Base-by-base conservation (phyloP, 2,797 vertebrate species). In the Toxotes lorentzi region DNA sequence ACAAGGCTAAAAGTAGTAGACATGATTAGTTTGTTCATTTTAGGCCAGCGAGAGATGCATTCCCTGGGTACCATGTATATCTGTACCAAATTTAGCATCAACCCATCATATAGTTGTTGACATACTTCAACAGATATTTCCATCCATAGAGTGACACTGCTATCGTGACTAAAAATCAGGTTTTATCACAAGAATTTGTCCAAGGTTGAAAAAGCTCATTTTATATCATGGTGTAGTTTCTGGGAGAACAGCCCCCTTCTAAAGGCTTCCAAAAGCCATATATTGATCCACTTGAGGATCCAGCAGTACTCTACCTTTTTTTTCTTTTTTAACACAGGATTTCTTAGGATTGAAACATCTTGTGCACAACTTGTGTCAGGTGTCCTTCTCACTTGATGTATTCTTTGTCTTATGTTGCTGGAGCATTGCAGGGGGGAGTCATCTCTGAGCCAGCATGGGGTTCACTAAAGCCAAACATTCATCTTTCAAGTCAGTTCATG, bases 391-490 rank as follows among this genome's bases (percentile, higher is more conserved):
- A 47, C 32, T 58, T 79, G 69, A 89, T 86, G 81, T 71, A 83
- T 82, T 60, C 66, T 73, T 48, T 30, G 58, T 71, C 71, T 64
- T 27, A 35, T 58, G 13, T 58, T 66, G 27, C 59, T 78, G 50
- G 45, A 57, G 57, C 48, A 60, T 78, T 51, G 45, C 57, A 62
- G 62, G 19, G 56, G 32, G 66, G 1, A 47, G 63, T 75, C 57
- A 63, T 41, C 50, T 78, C 43, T 51, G 48, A 66, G 61, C 47
- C 69, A 78, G 57, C 53, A 43, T 56, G 45, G 53, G 69, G 59
- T 76, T 74, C 61, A 67, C 70, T 62, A 79, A 88, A 89, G 57
- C 82, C 78, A 57, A 71, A 79, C 76, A 83, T 83, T 76, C 45
- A 65, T 87, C 79, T 84, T 80, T 79, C 78, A 75, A 82, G 69